Conservation (phyloP, 2,797 vertebrate genomes). For the Neosalanx taihuensis region DNA sequence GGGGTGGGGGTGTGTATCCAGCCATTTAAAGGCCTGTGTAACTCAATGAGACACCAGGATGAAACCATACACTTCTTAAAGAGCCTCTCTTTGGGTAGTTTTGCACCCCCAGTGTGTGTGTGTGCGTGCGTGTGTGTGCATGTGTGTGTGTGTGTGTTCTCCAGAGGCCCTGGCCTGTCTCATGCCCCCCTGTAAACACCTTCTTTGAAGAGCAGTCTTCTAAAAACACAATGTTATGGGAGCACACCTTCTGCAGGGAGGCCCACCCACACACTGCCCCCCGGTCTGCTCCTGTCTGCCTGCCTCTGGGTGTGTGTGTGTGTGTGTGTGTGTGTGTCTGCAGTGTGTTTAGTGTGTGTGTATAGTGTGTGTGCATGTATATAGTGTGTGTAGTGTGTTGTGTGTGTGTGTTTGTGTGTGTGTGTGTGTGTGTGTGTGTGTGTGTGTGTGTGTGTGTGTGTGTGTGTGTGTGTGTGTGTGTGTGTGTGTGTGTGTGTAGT, state of each 20-base stretch:
- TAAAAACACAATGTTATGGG: constrained; percentile 58
- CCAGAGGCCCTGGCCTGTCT: constrained; percentile 51
- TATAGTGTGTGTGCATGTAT: constrained; percentile 13
- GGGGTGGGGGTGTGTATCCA: constrained; percentile 23
- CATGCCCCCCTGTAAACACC: constrained; percentile 68
- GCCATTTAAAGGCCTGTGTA: constrained; percentile 54
- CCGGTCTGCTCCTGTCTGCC: constrained; percentile 6
- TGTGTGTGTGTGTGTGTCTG: constrained; percentile 15
- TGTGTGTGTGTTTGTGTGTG: constrained; percentile 22
- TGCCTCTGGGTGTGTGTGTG: constrained; percentile 6
- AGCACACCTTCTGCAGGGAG: constrained; percentile 38
- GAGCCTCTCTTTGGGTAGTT: constrained; percentile 56
- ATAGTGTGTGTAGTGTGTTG: constrained; percentile 6
- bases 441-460: constrained; percentile 7
- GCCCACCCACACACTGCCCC: constrained; percentile 68
- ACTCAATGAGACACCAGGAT: constrained; percentile 53
- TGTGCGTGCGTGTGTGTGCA: constrained; percentile 20
- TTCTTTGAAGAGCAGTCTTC: constrained; percentile 71
- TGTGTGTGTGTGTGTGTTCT: constrained; percentile 21
- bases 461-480: constrained; percentile 28
- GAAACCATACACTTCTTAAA: constrained; percentile 54
- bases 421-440: constrained; percentile 9
- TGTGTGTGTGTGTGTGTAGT: constrained; percentile 20
- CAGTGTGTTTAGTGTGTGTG: too few relatives aligned
- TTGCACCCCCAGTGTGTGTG: constrained; percentile 57